phyloP scores from a whole-genome alignment of 2,797 vertebrate species.

The Nasua narica region DNA sequence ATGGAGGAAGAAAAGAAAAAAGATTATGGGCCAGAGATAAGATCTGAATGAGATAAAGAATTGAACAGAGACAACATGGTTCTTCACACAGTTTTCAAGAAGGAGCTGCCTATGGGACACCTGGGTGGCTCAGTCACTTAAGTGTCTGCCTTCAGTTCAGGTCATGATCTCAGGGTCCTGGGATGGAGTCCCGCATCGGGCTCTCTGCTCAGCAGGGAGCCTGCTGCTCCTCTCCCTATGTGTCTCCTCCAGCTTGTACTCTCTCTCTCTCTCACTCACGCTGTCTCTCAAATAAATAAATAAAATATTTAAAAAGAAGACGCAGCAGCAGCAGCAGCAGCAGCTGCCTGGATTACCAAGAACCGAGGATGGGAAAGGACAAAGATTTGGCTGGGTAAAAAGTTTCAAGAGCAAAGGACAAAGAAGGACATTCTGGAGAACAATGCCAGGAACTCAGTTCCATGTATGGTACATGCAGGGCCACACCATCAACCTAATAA shows the following conservation, averaged over 20 bases:
- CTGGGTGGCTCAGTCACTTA: too few species aligned
- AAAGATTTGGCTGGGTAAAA: neutral
- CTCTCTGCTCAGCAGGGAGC: too few species aligned
- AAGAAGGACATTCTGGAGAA: neutral
- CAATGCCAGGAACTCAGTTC: neutral
- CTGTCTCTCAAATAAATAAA: too few species aligned
- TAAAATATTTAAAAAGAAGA: too few species aligned
- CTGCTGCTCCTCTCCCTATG: too few species aligned
- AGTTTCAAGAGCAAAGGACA: neutral
- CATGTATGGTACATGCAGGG: neutral
- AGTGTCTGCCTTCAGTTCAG: too few species aligned
- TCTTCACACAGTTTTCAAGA: neutral
- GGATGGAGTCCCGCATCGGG: fast-evolving
- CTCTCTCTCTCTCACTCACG: too few species aligned
- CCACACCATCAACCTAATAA: neutral
- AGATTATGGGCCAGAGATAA: neutral
- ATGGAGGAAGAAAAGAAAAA: neutral
- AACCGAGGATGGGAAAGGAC: neutral
- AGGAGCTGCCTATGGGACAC: neutral
- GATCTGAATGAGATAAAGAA: neutral
- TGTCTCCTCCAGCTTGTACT: too few species aligned
- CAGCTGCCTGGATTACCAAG: neutral
- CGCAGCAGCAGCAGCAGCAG: too few species aligned
- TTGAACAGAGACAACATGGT: neutral
- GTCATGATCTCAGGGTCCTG: too few species aligned